phyloP scores from a whole-genome alignment of 2,888 invertebrate genomes.

The Archaeoteleia sp. region DNA sequence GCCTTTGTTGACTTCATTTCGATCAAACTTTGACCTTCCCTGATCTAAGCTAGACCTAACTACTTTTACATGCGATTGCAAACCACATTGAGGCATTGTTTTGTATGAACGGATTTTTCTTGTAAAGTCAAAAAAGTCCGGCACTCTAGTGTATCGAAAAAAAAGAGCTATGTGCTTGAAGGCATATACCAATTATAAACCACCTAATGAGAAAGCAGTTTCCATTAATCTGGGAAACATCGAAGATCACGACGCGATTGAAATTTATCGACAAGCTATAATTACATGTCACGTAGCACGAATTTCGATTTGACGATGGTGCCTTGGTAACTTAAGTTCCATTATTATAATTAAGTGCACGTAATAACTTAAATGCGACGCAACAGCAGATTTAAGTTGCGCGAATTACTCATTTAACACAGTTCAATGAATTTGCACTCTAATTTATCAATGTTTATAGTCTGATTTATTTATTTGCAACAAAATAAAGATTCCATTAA shows the following conservation, averaged over 20 bases:
- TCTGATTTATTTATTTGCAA: too few species aligned
- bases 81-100: too few species aligned
- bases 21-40: too few species aligned
- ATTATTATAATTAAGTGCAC: slow-evolving; percentile 49
- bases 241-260: slow-evolving; percentile 59
- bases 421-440: neutral
- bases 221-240: slow-evolving; percentile 61
- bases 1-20: too few species aligned
- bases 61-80: too few species aligned
- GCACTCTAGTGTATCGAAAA: too few species aligned
- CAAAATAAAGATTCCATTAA: too few species aligned
- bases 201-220: slow-evolving; percentile 64
- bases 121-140: too few species aligned
- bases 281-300: slow-evolving; percentile 66
- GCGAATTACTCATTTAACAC: slow-evolving; percentile 36
- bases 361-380: slow-evolving; percentile 42
- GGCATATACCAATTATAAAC: slow-evolving; percentile 57
- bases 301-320: slow-evolving; percentile 51
- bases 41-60: too few species aligned
- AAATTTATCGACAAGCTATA: slow-evolving; percentile 71
- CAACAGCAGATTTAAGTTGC: slow-evolving; percentile 21
- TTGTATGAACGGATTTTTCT: too few species aligned
- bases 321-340: slow-evolving; percentile 47
- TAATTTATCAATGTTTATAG: neutral
- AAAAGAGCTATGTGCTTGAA: slow-evolving; percentile 19